These are phyloP conservation scores for Saccopteryx bilineata DNA, from an alignment of 2,113 vertebrate species.

Conservation along the genomic window DNA sequence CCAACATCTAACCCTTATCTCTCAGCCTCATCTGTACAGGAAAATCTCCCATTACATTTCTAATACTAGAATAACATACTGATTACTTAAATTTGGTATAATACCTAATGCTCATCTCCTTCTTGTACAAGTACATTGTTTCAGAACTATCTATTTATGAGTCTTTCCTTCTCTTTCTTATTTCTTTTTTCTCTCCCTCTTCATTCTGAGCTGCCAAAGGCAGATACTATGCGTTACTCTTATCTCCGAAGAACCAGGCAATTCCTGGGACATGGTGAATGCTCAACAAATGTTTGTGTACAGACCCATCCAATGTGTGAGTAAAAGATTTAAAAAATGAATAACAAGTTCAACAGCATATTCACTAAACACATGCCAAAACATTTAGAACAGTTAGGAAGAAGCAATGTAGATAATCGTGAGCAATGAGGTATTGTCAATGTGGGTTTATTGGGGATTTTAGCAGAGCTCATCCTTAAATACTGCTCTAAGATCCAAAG, in stretches of 20 bases:
- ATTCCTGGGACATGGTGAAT: neutral
- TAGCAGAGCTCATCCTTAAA: neutral
- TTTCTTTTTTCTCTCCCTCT: neutral
- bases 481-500: neutral
- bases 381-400: neutral
- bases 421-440: neutral
- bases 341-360: neutral
- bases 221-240: neutral
- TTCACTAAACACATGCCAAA: neutral
- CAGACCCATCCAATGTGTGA: neutral
- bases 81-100: conserved; percentile 3
- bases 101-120: neutral
- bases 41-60: neutral
- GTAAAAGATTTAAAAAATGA: neutral
- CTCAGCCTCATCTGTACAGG: neutral
- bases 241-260: neutral
- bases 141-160: neutral
- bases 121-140: neutral
- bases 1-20: neutral
- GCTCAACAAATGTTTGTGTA: neutral
- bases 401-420: neutral
- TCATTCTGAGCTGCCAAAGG: neutral
- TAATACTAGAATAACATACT: neutral
- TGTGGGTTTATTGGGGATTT: neutral
- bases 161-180: neutral